Evolutionary conservation across 2,888 invertebrate species (phyloP), one percentile per base, ranked within the genome.

Genomic region (Gisinianus flammeolus): DNA sequence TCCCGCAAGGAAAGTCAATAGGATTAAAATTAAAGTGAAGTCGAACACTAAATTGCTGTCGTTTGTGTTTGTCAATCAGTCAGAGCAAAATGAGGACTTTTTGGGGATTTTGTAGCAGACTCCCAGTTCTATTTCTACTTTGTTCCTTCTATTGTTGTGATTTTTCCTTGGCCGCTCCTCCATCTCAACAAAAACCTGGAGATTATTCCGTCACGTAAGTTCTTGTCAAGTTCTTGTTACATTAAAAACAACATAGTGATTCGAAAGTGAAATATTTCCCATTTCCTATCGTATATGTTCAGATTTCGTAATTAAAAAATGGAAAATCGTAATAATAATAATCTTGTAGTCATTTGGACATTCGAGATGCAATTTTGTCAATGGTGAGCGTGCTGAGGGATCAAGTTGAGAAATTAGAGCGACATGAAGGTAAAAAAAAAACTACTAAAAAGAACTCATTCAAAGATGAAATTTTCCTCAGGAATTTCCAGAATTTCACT

Each of bases 341-440:
- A 44, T 62, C 28, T 62, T 72, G 33, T 85, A 92, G 92, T 54
- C 90, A 91, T 87, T 91, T 91, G 87, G 92, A 92, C 85, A 92
- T 93, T 82, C 90, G 93, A 81, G 92, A 93, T 85, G 94, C 93
- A 0, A 91, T 95, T 86, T 87, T 94, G 81, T 93, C 94, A 26
- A 88, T 95, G 78, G 92, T 94, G 12, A 93, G 93, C 86, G 93
- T 94, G 87, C 92, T 94, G 86, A 90, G 93, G 66, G 90, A 91
- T 56, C 91, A 93, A 72, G 94, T 93, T 81, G 93, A 93, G 86
- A 95, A 94, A 87, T 87, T 95, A 80, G 94, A 95, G 85, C 89
- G 95, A 22, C 95, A 95, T 87, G 95, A 95, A 86, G 62, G 22
- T 22, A 62, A 44, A 44, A 16, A 44, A 44, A 16, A 44, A 44